Conservation (phyloP, 2,797 vertebrate species). For the Amblyopsis hoosieri region DNA sequence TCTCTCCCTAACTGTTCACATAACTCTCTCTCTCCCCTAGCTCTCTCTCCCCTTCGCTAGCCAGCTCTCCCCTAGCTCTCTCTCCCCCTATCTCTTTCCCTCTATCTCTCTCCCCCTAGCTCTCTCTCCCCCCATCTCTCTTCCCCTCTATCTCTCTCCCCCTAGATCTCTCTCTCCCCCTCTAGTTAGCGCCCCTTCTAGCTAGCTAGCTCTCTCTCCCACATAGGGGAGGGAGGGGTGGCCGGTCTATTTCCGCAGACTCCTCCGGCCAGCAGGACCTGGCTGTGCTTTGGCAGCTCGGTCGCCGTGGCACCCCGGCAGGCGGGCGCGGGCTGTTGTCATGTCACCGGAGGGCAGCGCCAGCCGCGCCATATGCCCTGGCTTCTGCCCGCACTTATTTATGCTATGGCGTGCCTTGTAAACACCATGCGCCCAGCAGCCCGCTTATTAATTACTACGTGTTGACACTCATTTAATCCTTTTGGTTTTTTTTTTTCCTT, state of each 20-base stretch:
- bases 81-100: neutral
- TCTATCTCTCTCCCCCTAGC: neutral
- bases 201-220: neutral
- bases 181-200: no score
- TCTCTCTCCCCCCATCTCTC: no score
- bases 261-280: constrained; percentile 43
- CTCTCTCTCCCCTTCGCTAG: no score
- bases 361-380: constrained; percentile 81
- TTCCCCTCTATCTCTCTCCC: neutral
- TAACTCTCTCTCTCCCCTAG: no score
- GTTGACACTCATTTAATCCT: constrained; percentile 80
- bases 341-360: constrained; percentile 74
- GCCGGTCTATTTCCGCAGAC: constrained; percentile 23
- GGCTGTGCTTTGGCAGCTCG: constrained; percentile 54
- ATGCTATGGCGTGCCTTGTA: constrained; percentile 80
- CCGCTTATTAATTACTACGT: constrained; percentile 82
- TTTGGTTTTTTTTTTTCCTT: constrained; percentile 76
- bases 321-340: constrained; percentile 79
- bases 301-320: constrained; percentile 74
- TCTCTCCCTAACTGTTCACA: no score
- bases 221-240: no score
- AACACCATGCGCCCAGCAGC: constrained; percentile 80
- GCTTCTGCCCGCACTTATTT: constrained; percentile 77
- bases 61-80: neutral
- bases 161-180: neutral